Conservation (phyloP, 92 coral and sea anemone genomes). For the Epizoanthus scotinus region DNA sequence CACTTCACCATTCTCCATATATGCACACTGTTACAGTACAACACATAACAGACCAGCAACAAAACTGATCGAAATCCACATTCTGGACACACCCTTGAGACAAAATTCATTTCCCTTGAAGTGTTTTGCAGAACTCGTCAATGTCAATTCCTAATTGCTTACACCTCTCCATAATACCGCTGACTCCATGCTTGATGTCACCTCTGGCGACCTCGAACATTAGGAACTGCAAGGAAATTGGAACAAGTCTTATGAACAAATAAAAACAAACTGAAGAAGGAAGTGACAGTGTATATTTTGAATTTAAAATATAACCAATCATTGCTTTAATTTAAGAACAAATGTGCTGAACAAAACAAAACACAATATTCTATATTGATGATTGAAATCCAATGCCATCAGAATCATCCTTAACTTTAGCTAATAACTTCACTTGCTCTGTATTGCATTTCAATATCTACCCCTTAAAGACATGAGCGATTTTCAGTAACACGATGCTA, state of each 20-base stretch:
- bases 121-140: slow-evolving; percentile 72
- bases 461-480: too few relatives aligned
- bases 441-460: too few relatives aligned
- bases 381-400: too few relatives aligned
- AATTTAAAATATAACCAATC: neutral
- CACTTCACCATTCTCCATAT: neutral
- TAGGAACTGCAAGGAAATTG: slow-evolving; percentile 75
- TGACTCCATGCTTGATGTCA: slow-evolving; percentile 58
- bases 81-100: neutral
- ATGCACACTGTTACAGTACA: too few relatives aligned
- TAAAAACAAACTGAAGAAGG: neutral
- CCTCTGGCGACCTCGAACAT: slow-evolving; percentile 88
- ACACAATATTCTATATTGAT: too few relatives aligned
- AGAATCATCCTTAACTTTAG: too few relatives aligned
- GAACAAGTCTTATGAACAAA: slow-evolving; percentile 19
- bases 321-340: too few relatives aligned
- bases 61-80: neutral
- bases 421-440: too few relatives aligned
- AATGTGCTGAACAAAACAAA: too few relatives aligned
- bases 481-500: too few relatives aligned
- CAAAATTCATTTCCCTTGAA: slow-evolving; percentile 64
- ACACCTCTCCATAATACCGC: slow-evolving; percentile 61
- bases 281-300: too few relatives aligned
- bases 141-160: slow-evolving; percentile 71
- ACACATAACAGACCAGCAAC: too few relatives aligned